These are phyloP conservation scores for Scolopax rusticola DNA, from an alignment of 2,797 vertebrate genomes.

Conservation along the genomic window DNA sequence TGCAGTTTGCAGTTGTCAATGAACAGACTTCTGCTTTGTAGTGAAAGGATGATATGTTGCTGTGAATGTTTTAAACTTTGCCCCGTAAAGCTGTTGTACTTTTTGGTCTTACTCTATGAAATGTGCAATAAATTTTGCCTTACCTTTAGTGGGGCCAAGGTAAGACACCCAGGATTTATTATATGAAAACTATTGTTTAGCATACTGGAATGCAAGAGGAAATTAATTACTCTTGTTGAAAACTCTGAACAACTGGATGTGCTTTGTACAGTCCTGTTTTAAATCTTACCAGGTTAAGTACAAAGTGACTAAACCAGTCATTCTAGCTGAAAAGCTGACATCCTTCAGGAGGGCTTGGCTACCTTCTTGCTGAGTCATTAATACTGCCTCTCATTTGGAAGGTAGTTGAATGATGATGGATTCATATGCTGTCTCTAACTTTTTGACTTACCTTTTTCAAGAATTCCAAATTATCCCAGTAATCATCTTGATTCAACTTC, in stretches of 20 bases:
- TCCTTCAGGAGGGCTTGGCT: background rate
- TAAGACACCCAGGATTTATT: background rate
- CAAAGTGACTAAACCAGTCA: background rate
- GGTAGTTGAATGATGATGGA: background rate
- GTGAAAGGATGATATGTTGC: background rate
- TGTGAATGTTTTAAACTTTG: slow-evolving; percentile 1
- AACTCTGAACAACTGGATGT: background rate
- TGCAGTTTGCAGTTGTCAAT: slow-evolving; percentile 37
- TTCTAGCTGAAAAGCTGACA: background rate
- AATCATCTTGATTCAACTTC: background rate
- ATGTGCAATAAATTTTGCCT: background rate
- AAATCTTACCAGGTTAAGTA: background rate
- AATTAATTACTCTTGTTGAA: background rate
- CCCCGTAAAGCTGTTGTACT: background rate
- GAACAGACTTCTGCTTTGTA: slow-evolving; percentile 24
- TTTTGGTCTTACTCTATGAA: background rate
- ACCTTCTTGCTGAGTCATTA: background rate
- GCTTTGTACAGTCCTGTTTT: slow-evolving; percentile 1
- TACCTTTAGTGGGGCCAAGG: background rate
- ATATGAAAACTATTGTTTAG: background rate
- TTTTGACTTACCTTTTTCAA: background rate
- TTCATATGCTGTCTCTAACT: background rate
- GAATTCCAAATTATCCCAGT: background rate
- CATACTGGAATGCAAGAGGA: background rate
- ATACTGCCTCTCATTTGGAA: background rate